These are phyloP conservation scores for Drosophila yakuba DNA, from an alignment of 1,140 invertebrate genomes.

Conservation along the genomic window DNA sequence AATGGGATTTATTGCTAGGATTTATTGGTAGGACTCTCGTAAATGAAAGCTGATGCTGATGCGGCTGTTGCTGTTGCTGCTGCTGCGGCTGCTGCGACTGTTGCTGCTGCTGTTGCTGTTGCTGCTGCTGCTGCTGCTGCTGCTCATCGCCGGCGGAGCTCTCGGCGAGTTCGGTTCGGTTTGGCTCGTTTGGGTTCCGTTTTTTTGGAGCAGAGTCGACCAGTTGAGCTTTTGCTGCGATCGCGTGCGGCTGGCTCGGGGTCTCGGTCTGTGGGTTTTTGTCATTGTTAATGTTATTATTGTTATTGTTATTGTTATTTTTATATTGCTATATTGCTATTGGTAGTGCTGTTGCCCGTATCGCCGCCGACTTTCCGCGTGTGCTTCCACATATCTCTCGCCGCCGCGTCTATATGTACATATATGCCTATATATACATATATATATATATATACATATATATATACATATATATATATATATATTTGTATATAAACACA, in stretches of 20 bases:
- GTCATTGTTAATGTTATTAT: constrained; percentile 29
- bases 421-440: not conserved
- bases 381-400: constrained; percentile 23
- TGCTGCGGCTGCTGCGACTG: constrained; percentile 16
- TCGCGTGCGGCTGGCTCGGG: constrained; percentile 77
- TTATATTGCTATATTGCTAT: constrained; percentile 18
- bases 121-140: constrained; percentile 4
- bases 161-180: constrained; percentile 38
- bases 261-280: constrained; percentile 36
- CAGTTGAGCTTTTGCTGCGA: constrained; percentile 82
- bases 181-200: constrained; percentile 51
- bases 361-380: constrained; percentile 27
- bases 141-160: constrained; percentile 46
- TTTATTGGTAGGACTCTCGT: constrained; percentile 33
- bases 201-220: constrained; percentile 47
- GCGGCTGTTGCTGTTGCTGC: not conserved
- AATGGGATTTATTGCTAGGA: constrained; percentile 34
- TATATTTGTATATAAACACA: not conserved
- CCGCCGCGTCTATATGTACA: constrained; percentile 9
- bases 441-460: not conserved
- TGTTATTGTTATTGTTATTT: constrained; percentile 21
- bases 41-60: constrained; percentile 11
- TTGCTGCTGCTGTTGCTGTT: constrained; percentile 17
- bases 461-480: not conserved
- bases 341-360: constrained; percentile 4